Evolutionary conservation across 35 echinoderm and acorn worm species (phyloP).

Genomic region (Apostichopus parvimensis): DNA sequence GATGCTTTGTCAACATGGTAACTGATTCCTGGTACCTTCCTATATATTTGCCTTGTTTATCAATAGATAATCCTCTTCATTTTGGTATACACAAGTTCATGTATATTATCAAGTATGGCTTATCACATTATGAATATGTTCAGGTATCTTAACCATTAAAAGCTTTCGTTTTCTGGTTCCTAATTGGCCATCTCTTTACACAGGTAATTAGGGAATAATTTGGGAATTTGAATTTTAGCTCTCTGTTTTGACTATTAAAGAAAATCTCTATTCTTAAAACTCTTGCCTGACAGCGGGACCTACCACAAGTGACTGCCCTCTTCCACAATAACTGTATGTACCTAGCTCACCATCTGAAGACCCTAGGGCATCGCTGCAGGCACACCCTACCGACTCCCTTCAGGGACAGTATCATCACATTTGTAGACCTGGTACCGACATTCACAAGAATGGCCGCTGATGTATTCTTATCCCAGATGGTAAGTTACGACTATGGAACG

Average conservation of each 20-base stretch:
- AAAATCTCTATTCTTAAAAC: neutral
- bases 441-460: conserved; percentile 75
- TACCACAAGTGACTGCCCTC: conserved; percentile 80
- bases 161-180: neutral
- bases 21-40: too few species aligned
- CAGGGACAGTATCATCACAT: conserved; percentile 66
- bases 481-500: too few species aligned
- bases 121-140: too few species aligned
- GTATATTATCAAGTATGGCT: too few species aligned
- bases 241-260: too few species aligned
- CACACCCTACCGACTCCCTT: conserved; percentile 69
- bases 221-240: too few species aligned
- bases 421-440: conserved; percentile 89
- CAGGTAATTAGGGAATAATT: too few species aligned
- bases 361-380: conserved; percentile 82
- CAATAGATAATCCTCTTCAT: too few species aligned
- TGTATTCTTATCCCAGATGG: conserved; percentile 89
- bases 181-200: neutral
- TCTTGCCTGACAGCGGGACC: conserved; percentile 48
- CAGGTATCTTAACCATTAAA: neutral
- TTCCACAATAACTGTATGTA: conserved; percentile 99
- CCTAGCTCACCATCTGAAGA: conserved; percentile 79
- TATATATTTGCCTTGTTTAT: too few species aligned
- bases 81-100: too few species aligned
- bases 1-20: too few species aligned